These are phyloP conservation scores for Candoia aspera DNA, from an alignment of 2,113 vertebrate genomes.

Conservation along the genomic window DNA sequence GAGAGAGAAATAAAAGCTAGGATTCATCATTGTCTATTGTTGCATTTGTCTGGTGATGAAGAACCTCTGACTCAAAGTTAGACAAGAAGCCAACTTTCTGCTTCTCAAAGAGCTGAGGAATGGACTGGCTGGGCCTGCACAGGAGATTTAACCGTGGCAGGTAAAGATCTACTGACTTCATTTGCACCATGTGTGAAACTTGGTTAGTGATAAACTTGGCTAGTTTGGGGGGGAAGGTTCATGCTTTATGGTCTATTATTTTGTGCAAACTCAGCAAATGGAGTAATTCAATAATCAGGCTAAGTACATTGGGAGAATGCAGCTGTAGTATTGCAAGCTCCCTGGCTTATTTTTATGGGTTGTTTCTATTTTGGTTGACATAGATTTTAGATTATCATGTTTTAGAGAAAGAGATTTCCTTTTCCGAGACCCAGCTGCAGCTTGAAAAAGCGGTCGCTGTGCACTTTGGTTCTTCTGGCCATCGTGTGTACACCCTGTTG, in stretches of 20 bases:
- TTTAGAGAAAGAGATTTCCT: too few relatives aligned
- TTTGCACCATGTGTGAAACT: not conserved
- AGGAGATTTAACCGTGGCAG: not conserved
- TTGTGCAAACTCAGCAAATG: too few relatives aligned
- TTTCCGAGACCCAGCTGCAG: too few relatives aligned
- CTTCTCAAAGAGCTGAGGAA: not conserved
- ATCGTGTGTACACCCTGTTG: too few relatives aligned
- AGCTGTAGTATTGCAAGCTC: too few relatives aligned
- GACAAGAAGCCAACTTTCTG: not conserved
- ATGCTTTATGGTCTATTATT: not conserved
- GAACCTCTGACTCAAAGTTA: not conserved
- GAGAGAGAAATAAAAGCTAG: constrained; percentile 29
- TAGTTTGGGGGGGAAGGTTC: not conserved
- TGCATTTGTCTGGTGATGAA: not conserved
- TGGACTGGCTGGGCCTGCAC: not conserved
- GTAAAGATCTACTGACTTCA: not conserved
- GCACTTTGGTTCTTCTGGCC: too few relatives aligned
- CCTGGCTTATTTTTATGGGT: too few relatives aligned
- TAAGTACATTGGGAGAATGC: too few relatives aligned
- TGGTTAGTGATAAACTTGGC: not conserved
- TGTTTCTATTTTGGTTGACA: too few relatives aligned
- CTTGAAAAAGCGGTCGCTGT: too few relatives aligned
- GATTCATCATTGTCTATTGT: not conserved
- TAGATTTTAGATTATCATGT: too few relatives aligned
- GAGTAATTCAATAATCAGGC: too few relatives aligned